Evolutionary conservation across 2,113 vertebrate species (phyloP), one percentile per base, ranked within the genome.

Genomic region (Semicossyphus pulcher): DNA sequence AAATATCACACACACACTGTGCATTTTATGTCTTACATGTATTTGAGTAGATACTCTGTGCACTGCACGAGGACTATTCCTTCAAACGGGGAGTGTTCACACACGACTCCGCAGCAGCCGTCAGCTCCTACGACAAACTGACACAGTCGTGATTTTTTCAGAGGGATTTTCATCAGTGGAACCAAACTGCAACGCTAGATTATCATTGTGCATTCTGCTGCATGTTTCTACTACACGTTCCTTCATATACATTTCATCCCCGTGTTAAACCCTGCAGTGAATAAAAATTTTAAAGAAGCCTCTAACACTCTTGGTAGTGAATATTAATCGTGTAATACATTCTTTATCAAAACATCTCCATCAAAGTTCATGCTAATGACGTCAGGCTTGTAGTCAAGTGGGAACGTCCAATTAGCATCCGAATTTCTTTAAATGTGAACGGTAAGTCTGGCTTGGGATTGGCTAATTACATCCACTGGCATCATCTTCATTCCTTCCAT

Each of bases 11-110:
- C 3, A 21, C 12, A 8, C n/a, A 20, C 53, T 32, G 23, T 47
- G 25, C 10, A 16, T 44, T 70, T 47, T 9, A 10, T 44, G 26
- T 93, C 97, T 96, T 88, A 99, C 98, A 96, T 96, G 91, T 98
- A 96, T 84, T 93, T 95, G 58, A 99, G 96, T 61, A 99, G 92
- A 81, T 95, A 95, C 88, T 99, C 96, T 0, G 93, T 93, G 87
- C 96, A 99, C 81, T 99, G 96, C 66, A 99, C 96, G n/a, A 99
- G 93, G 15, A 99, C 94, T 4, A 99, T 98, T 78, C 97, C 98
- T 8, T 99, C 98, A 0, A 98, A 98, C 0, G 98, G 93, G 0
- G 98, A 99, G 68, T 99, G 97, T 70, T 99, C 98, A 4, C 96
- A 99, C 23, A 98, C 95, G 0, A 97, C 93, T 4, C 98, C 98